Evolutionary conservation across 2,797 vertebrate species (phyloP).

Genomic region (Muscicapa striata): DNA sequence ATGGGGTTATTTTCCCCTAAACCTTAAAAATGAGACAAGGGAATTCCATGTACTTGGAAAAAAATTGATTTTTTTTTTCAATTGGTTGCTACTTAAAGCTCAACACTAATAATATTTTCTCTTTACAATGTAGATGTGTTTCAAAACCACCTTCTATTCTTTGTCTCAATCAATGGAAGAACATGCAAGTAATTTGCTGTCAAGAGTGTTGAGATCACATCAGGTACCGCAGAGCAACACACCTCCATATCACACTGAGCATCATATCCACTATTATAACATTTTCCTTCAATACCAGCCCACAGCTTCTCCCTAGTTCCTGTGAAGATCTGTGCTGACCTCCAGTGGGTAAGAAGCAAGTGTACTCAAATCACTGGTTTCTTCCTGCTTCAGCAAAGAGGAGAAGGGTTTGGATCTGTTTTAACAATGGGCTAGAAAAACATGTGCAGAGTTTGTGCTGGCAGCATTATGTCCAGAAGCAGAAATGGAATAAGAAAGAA

Average conservation of each 20-base stretch:
- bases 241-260: neutral
- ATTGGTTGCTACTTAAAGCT: neutral
- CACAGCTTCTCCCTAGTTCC: neutral
- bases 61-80: neutral
- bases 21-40: neutral
- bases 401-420: neutral
- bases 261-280: neutral
- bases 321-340: slow-evolving; percentile 56
- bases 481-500: neutral
- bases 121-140: neutral
- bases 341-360: slow-evolving; percentile 44
- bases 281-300: neutral
- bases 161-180: neutral
- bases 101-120: neutral
- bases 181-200: neutral
- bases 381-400: neutral
- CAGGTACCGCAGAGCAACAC: neutral
- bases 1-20: neutral
- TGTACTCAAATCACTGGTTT: neutral
- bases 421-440: neutral
- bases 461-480: neutral
- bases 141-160: neutral
- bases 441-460: neutral
- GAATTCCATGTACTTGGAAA: neutral
- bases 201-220: neutral